phyloP scores from a whole-genome alignment of 2,888 invertebrate genomes.

The Chloroclysta siterata region DNA sequence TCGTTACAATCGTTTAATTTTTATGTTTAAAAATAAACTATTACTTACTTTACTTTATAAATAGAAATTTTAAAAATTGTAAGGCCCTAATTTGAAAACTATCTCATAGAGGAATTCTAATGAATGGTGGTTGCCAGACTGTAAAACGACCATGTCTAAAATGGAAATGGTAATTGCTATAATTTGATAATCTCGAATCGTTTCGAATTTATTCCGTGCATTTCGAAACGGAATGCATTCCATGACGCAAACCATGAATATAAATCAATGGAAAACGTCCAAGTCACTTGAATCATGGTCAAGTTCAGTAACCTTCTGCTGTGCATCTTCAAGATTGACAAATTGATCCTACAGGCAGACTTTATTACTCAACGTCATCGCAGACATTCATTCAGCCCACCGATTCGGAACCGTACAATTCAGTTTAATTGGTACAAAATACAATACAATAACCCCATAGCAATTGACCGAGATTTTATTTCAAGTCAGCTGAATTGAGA shows the following conservation, averaged over 20 bases:
- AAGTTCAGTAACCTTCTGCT: conserved; percentile 66
- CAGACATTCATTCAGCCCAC: conserved; percentile 17
- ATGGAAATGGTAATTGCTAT: conserved; percentile 39
- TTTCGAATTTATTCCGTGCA: conserved; percentile 48
- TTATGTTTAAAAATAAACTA: no score
- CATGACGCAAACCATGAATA: conserved; percentile 64
- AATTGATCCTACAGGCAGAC: conserved; percentile 55
- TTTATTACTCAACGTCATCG: conserved; percentile 44
- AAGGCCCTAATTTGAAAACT: conserved; percentile 5
- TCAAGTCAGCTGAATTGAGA: neutral
- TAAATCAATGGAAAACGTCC: conserved; percentile 70
- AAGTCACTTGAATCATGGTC: conserved; percentile 62
- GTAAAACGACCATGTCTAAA: conserved; percentile 45
- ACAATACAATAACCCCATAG: neutral
- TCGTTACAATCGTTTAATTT: no score
- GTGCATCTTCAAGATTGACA: conserved; percentile 57
- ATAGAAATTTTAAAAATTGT: neutral
- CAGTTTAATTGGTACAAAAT: neutral
- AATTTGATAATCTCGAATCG: conserved; percentile 40
- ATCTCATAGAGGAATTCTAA: conserved; percentile 5
- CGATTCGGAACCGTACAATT: conserved; percentile 7
- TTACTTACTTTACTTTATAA: no score
- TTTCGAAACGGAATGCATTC: conserved; percentile 51
- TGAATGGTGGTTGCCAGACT: conserved; percentile 31
- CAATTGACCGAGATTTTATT: neutral